Base-by-base conservation (phyloP, 2,113 vertebrate species). In the Uropsilus gracilis region DNA sequence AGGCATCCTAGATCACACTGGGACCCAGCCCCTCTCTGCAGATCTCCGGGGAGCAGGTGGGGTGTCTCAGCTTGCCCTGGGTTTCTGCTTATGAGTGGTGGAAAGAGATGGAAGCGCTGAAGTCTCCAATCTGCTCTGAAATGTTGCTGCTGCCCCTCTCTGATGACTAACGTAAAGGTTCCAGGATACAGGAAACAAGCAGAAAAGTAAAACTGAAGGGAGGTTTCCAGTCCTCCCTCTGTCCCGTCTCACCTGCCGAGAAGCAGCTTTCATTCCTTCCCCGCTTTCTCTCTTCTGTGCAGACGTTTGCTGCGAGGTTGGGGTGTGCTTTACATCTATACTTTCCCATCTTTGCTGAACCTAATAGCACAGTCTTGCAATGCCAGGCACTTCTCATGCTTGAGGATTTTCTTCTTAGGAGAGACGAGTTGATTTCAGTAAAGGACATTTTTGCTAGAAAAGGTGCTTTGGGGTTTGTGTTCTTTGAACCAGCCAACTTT, bases 371-470 rank as follows among this genome's bases (percentile, higher is more conserved):
- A 64, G 68, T 84, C 64, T 77, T 34, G 34, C 44, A 80, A 71
- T 46, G 28, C 88, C 76, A 93, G 89, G 61, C 59, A 16, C 11
- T 16, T 32, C 34, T 92, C 30, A 39, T 37, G 28, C 57, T 63
- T 59, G 32, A 63, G 46, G 32, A 55, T 89, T 78, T 87, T 85
- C 57, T 26, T 73, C 30, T 71, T 85, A 26, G 8, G 66, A 84
- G 50, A 76, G 28, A 46, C 61, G n/a, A 93, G 53, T 93, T 89
- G 34, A 46, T 77, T 82, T 80, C 46, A 66, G 26, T 88, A 89
- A n/a, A 30, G 64, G 28, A 59, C 59, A 71, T 81, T 28, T 75
- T 81, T 50, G 34, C 8, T 50, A 75, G 46, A 30, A 68, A n/a
- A 34, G 68, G 12, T n/a, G 8, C 6, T 37, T n/a, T n/a, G 39